Conservation (phyloP, 1,140 invertebrate species). For the Heliconius hewitsoni region DNA sequence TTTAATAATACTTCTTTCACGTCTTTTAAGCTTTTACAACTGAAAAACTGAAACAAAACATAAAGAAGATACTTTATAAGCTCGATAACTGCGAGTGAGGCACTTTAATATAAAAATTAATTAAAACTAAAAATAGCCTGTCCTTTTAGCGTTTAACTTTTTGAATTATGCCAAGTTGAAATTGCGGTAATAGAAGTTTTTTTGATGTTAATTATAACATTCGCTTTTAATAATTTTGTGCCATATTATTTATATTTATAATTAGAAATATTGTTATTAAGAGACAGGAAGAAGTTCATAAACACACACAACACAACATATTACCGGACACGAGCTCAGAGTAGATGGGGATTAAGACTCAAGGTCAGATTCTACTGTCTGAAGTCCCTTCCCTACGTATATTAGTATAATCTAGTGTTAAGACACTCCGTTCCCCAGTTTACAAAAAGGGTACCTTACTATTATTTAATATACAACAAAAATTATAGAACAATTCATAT, state of each 20-base stretch:
- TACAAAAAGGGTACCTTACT: too few relatives aligned
- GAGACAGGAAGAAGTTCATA: too few relatives aligned
- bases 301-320: too few relatives aligned
- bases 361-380: too few relatives aligned
- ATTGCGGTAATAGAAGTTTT: conserved; percentile 28
- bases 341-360: too few relatives aligned
- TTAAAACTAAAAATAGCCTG: conserved; percentile 40
- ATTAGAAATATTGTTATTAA: too few relatives aligned
- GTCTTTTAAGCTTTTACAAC: conserved; percentile 4
- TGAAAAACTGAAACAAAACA: conserved; percentile 15
- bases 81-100: conserved; percentile 26
- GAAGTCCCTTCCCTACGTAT: too few relatives aligned
- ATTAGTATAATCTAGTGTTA: too few relatives aligned
- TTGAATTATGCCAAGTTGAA: conserved; percentile 36
- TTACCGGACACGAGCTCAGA: too few relatives aligned
- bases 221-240: conserved; percentile 15
- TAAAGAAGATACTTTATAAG: conserved; percentile 25
- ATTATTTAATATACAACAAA: background rate
- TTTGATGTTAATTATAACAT: conserved; percentile 31
- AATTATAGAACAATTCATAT: background rate
- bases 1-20: background rate
- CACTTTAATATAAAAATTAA: conserved; percentile 37
- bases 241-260: background rate
- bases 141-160: conserved; percentile 37
- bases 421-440: too few relatives aligned